These are phyloP conservation scores for Anagrus nilaparvatae DNA, from an alignment of 1,140 invertebrate genomes.

Conservation along the genomic window DNA sequence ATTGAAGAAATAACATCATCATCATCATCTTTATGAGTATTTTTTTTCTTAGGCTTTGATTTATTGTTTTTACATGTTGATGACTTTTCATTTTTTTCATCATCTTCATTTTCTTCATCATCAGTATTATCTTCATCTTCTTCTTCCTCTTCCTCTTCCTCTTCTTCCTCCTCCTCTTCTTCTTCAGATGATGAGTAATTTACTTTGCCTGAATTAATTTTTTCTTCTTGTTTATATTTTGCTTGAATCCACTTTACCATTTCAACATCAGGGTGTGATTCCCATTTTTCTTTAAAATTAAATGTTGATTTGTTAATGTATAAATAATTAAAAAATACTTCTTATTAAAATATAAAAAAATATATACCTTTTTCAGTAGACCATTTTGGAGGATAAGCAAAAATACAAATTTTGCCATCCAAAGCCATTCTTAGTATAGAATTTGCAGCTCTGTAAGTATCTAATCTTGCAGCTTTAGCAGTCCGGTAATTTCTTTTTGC, in stretches of 20 bases:
- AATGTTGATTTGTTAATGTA: constrained; percentile 4
- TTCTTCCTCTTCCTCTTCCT: constrained; percentile 15
- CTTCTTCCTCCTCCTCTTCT: constrained; percentile 21
- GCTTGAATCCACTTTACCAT: constrained; percentile 56
- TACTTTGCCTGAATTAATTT: constrained; percentile 11
- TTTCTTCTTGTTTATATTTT: constrained; percentile 24
- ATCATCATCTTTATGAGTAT: background rate
- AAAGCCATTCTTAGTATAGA: constrained; percentile 75
- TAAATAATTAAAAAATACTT: background rate
- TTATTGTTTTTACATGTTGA: too few species aligned
- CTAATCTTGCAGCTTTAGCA: constrained; percentile 73
- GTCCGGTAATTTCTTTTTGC: constrained; percentile 75
- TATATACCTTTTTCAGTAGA: constrained; percentile 45
- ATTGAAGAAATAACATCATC: background rate
- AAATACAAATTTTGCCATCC: constrained; percentile 76
- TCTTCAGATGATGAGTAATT: constrained; percentile 27
- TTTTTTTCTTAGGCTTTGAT: too few species aligned
- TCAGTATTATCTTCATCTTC: constrained; percentile 11
- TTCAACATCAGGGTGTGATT: constrained; percentile 47
- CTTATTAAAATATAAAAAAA: constrained; percentile 2
- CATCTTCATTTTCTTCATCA: constrained; percentile 18
- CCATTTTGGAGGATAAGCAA: constrained; percentile 65
- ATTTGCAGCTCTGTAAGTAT: constrained; percentile 85
- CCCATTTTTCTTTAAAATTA: constrained; percentile 42
- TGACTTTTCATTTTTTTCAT: too few species aligned